Conservation (phyloP, 2,113 vertebrate species). For the Micronisus gabar region DNA sequence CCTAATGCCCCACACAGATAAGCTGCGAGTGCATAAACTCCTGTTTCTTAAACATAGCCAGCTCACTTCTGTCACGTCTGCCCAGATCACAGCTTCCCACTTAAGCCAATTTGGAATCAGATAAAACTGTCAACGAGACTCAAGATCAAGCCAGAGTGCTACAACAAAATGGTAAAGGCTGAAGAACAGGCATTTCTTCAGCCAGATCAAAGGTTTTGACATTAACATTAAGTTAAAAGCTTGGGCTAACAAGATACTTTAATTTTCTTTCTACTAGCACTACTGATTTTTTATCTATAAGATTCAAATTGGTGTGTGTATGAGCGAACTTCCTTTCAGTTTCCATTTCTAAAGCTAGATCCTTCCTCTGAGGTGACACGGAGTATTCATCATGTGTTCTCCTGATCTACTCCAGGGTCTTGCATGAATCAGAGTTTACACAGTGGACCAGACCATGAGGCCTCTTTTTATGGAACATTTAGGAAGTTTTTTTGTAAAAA, state of each 20-base stretch:
- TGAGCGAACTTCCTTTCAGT: not conserved
- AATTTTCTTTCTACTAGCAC: not conserved
- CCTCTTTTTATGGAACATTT: not conserved
- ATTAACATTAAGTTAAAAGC: not conserved
- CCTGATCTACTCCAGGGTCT: not conserved
- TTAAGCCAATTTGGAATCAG: not conserved
- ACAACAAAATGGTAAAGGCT: rapidly evolving
- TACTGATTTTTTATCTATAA: not conserved
- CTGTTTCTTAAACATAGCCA: not conserved
- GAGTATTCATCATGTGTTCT: not conserved
- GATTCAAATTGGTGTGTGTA: not conserved
- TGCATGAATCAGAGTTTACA: not conserved
- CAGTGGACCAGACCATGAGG: rapidly evolving
- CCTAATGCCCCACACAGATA: not conserved
- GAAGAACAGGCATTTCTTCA: not conserved
- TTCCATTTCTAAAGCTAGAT: not conserved
- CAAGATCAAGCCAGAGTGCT: not conserved
- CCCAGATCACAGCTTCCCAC: not conserved
- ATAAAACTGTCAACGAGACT: not conserved
- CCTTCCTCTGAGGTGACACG: not conserved
- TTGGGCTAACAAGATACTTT: not conserved
- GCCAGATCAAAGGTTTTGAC: not conserved
- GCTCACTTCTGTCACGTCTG: not conserved
- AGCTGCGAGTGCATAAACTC: not conserved
- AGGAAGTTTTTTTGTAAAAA: not conserved